Conservation (phyloP, 2,888 invertebrate species). For the Liodrosophila aerea region DNA sequence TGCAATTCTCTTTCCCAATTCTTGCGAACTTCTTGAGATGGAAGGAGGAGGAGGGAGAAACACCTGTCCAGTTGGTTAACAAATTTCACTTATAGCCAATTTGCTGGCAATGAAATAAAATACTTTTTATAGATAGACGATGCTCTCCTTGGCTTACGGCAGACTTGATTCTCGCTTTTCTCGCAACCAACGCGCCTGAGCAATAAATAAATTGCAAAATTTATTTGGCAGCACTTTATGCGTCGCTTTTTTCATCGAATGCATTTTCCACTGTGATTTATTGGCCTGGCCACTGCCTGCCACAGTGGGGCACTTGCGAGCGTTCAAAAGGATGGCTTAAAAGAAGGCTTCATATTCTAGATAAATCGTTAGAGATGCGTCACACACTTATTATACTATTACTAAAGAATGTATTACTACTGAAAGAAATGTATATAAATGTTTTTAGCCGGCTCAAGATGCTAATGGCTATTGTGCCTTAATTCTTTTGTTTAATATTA, state of each 20-base stretch:
- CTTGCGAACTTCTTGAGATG: constrained; percentile 5
- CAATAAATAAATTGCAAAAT: constrained; percentile 74
- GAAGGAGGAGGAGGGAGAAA: constrained; percentile 25
- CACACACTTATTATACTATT: too few species aligned
- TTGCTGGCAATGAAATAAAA: constrained; percentile 74
- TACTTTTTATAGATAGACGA: constrained; percentile 46
- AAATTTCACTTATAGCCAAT: constrained; percentile 75
- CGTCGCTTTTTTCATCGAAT: constrained; percentile 75
- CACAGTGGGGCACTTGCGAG: neutral
- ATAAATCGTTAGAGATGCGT: too few species aligned
- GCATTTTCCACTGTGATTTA: constrained; percentile 70
- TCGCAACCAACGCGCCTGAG: constrained; percentile 49
- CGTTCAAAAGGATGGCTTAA: constrained; percentile 10
- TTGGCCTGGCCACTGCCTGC: constrained; percentile 52
- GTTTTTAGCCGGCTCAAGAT: too few species aligned
- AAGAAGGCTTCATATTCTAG: neutral
- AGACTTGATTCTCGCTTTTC: neutral
- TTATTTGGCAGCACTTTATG: constrained; percentile 73
- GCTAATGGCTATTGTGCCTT: too few species aligned
- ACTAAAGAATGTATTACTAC: too few species aligned
- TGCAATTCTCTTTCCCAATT: constrained; percentile 26
- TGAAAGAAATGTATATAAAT: too few species aligned
- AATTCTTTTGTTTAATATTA: too few species aligned
- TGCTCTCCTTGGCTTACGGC: neutral
- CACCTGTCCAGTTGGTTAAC: constrained; percentile 68